Evolutionary conservation across 2,888 invertebrate species (phyloP), one percentile per base, ranked within the genome.

Genomic region (Drosophila meridionalis): DNA sequence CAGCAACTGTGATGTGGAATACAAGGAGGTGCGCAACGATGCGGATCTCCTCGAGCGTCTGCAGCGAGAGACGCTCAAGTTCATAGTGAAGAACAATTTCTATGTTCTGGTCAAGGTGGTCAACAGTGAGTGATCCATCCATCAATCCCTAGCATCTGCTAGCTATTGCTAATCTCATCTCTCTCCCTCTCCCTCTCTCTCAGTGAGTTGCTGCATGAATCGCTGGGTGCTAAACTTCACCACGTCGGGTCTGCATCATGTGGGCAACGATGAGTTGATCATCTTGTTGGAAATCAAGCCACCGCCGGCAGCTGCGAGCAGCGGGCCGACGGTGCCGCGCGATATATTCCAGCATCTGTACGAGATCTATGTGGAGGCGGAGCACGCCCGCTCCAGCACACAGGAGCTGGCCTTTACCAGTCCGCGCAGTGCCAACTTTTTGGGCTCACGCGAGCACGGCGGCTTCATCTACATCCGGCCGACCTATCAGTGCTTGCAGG

Each of bases 381-480:
- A 95, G 28, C 94, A 95, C 93, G 96, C 96, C 14, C 95, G 95
- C 50, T 95, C 96, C 1, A 95, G 96, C 36, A 95, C 95, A 40
- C 87, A 82, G 32, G 96, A 97, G 91, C 93, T 96, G 90, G 95
- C 96, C 8, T 94, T 96, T 82, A 95, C 95, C 12, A 94, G 96
- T 84, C 95, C 93, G 20, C 83, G 87, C 3, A 82, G 94, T 83
- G 78, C 80, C 28, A 84, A 82, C 50, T 95, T 97, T 81, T 93
- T 97, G 69, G 95, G 95, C 52, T 96, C 96, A 0, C 95, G 95
- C 50, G 96, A 96, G 73, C 96, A 96, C 87, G 96, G 96, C 12
- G 97, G 97, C 47, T 97, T 97, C 92, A 94, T 97, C n/a, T 97
- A 96, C 87, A 95, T 97, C 73, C 94, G 96, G 66, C 95, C 96